These are phyloP conservation scores for Salminus brasiliensis DNA, from an alignment of 2,113 vertebrate species.

Conservation along the genomic window DNA sequence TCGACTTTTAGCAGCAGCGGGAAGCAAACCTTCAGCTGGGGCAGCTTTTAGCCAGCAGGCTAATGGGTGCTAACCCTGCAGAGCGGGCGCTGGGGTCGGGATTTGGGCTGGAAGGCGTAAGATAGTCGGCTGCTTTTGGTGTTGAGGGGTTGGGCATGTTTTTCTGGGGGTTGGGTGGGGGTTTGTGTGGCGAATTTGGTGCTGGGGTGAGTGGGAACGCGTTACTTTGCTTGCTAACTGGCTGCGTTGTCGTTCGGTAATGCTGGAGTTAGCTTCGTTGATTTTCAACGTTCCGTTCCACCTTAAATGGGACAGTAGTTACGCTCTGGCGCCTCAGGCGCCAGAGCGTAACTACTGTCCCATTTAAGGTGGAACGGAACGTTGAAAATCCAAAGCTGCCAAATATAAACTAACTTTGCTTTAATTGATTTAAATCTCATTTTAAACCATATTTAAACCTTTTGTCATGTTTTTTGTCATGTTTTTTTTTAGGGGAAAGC, in stretches of 20 bases:
- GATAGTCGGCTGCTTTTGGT: background rate
- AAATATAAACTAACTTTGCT: too few relatives aligned
- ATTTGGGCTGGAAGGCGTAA: background rate
- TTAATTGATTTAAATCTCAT: background rate
- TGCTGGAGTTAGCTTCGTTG: background rate
- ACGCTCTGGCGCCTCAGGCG: too few relatives aligned
- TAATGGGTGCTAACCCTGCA: background rate
- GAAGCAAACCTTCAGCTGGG: background rate
- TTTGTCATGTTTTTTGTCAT: conserved; percentile 19
- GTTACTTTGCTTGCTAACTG: background rate
- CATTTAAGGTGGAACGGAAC: too few relatives aligned
- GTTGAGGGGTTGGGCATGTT: accelerated
- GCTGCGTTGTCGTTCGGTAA: background rate
- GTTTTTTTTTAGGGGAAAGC: conserved; percentile 87
- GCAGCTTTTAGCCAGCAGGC: background rate
- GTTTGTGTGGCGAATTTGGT: background rate
- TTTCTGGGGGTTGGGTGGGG: background rate
- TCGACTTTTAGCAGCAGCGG: background rate
- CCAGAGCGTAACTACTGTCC: too few relatives aligned
- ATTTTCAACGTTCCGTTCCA: background rate
- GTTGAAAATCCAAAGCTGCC: too few relatives aligned
- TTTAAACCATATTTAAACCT: too few relatives aligned
- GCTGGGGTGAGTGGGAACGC: background rate
- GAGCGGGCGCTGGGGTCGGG: background rate
- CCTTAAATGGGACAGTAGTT: too few relatives aligned